Conservation (phyloP, 92 coral and sea anemone species). For the Palythoa grandis region DNA sequence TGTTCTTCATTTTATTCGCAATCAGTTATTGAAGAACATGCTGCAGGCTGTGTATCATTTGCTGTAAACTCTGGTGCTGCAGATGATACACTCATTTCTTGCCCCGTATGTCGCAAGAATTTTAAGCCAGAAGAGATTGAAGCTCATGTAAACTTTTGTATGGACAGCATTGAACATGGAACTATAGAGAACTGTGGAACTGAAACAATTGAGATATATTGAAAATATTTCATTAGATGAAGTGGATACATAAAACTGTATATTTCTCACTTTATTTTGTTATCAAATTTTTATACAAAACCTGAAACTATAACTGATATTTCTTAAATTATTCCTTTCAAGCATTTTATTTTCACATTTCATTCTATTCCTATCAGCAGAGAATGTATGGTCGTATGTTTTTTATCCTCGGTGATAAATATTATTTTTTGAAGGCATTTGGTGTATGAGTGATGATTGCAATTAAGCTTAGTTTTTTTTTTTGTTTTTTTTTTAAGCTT, state of each 20-base stretch:
- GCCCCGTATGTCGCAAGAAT: slow-evolving; percentile 64
- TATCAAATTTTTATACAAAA: background rate
- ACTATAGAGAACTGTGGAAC: slow-evolving; percentile 16
- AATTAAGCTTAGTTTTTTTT: background rate
- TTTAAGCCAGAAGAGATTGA: slow-evolving; percentile 51
- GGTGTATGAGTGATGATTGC: too few relatives aligned
- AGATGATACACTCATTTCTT: slow-evolving; percentile 45
- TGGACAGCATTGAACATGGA: slow-evolving; percentile 42
- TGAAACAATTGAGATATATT: slow-evolving; percentile 1
- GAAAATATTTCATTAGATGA: background rate
- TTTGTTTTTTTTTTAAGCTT: too few relatives aligned
- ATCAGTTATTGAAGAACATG: slow-evolving; percentile 58
- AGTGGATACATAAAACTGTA: background rate
- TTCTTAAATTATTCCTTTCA: background rate
- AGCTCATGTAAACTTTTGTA: slow-evolving; percentile 68
- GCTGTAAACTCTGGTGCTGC: slow-evolving; percentile 16
- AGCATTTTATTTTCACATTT: background rate
- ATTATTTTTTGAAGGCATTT: too few relatives aligned
- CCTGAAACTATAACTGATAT: background rate
- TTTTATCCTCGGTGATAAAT: too few relatives aligned
- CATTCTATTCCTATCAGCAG: background rate
- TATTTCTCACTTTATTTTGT: background rate
- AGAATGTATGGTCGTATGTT: too few relatives aligned
- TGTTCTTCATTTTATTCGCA: slow-evolving; percentile 55
- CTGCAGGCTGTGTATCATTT: slow-evolving; percentile 60